Percentiles rank a stretch among this genome's conserved stretches.
These are phyloP conservation scores for Nannospalax galili DNA, from an alignment of 2,113 vertebrate genomes.

Conservation along the genomic window DNA sequence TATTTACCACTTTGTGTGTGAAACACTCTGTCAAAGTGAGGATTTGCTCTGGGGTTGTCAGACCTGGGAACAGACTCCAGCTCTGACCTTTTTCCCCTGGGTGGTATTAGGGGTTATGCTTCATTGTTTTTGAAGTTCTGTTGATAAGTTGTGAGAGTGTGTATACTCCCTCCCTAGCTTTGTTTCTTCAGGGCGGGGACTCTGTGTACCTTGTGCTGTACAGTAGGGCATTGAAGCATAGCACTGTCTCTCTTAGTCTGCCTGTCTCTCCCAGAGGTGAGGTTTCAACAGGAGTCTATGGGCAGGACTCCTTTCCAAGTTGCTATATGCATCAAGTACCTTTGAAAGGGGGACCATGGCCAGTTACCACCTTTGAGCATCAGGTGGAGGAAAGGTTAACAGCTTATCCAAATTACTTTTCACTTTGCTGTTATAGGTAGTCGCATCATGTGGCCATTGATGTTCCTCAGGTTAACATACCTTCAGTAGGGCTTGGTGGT, in stretches of 20 bases:
- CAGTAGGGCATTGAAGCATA: not conserved
- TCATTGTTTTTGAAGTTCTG: not conserved
- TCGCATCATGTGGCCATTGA: rapidly evolving
- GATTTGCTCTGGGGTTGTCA: not conserved
- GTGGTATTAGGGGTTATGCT: too few species aligned
- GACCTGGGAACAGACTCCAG: too few species aligned
- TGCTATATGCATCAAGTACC: not conserved
- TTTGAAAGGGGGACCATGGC: rapidly evolving
- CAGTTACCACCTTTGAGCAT: not conserved
- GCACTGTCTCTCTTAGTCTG: rapidly evolving
- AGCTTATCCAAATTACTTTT: not conserved
- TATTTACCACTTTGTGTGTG: not conserved
- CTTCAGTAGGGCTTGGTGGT: not conserved
- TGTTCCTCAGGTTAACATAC: not conserved
- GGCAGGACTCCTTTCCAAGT: not conserved
- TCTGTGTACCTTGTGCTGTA: not conserved
- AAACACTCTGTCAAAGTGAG: not conserved
- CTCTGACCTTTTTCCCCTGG: not conserved
- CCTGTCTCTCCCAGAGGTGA: not conserved
- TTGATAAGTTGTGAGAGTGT: not conserved
- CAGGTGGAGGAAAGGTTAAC: not conserved
- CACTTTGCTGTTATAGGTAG: rapidly evolving
- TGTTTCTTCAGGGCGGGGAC: not conserved
- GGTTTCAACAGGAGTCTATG: not conserved
- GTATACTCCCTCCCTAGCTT: not conserved